Conservation (phyloP, 2,113 vertebrate genomes). For the Pollachius pollachius region DNA sequence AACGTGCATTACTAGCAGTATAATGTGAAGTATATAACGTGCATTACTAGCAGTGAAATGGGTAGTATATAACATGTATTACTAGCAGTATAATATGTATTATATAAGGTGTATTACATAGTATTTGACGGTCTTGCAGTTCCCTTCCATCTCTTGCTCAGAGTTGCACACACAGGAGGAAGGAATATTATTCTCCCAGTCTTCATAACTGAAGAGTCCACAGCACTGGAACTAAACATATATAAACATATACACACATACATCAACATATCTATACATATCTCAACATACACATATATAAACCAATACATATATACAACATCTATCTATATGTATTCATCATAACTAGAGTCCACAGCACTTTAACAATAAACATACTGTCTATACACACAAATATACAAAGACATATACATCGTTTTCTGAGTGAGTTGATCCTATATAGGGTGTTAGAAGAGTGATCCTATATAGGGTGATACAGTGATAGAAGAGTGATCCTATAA, state of each 20-base stretch:
- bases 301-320: not conserved
- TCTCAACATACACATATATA: conserved; percentile 1
- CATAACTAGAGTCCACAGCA: too few relatives aligned
- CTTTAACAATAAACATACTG: too few relatives aligned
- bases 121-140: not conserved
- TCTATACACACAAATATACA: conserved; percentile 8
- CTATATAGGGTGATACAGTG: too few relatives aligned
- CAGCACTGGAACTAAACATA: conserved; percentile 53
- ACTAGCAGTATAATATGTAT: not conserved
- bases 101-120: too few relatives aligned
- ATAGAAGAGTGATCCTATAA: too few relatives aligned
- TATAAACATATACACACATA: conserved; percentile 3
- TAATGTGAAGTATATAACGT: too few relatives aligned
- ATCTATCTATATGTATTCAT: too few relatives aligned
- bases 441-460: too few relatives aligned
- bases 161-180: conserved; percentile 19
- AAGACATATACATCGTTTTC: too few relatives aligned
- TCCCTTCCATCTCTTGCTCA: accelerated
- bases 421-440: too few relatives aligned
- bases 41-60: not conserved
- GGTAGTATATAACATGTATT: not conserved
- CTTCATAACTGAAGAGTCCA: conserved; percentile 43
- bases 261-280: not conserved
- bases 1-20: too few relatives aligned
- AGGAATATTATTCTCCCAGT: conserved; percentile 42